phyloP scores from a whole-genome alignment of 2,113 vertebrate genomes.

The Tetrax tetrax region DNA sequence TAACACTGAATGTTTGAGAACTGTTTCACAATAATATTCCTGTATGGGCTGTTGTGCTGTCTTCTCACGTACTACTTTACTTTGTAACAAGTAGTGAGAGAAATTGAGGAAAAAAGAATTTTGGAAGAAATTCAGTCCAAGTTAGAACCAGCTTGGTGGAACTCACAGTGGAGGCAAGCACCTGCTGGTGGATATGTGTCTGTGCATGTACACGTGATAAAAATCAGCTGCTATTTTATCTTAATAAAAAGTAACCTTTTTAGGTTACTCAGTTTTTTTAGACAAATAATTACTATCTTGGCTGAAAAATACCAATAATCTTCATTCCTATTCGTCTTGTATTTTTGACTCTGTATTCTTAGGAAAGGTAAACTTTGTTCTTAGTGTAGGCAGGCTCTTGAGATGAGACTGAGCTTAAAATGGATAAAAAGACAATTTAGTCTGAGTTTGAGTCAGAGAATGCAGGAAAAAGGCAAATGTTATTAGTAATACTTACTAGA shows the following conservation, averaged over 20 bases:
- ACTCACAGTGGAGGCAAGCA: background rate
- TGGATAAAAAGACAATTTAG: background rate
- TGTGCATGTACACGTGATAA: fast-evolving
- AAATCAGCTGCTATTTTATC: background rate
- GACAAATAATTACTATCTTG: background rate
- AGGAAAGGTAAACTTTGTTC: background rate
- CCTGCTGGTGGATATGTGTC: background rate
- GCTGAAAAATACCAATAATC: background rate
- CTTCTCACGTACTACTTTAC: background rate
- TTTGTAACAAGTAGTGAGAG: background rate
- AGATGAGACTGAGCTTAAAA: background rate
- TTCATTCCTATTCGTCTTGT: background rate
- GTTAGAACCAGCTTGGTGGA: background rate
- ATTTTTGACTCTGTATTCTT: background rate
- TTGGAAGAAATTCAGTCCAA: background rate
- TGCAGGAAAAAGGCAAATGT: background rate
- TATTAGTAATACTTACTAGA: background rate
- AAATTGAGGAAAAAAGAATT: background rate
- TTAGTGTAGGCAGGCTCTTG: background rate
- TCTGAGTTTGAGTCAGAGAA: background rate
- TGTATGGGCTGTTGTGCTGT: background rate
- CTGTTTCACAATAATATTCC: background rate
- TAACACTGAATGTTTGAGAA: background rate
- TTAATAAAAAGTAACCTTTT: background rate
- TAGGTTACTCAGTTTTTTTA: background rate